Evolutionary conservation across 2,888 invertebrate genomes (phyloP).

Genomic region (Mycalesis mineus): DNA sequence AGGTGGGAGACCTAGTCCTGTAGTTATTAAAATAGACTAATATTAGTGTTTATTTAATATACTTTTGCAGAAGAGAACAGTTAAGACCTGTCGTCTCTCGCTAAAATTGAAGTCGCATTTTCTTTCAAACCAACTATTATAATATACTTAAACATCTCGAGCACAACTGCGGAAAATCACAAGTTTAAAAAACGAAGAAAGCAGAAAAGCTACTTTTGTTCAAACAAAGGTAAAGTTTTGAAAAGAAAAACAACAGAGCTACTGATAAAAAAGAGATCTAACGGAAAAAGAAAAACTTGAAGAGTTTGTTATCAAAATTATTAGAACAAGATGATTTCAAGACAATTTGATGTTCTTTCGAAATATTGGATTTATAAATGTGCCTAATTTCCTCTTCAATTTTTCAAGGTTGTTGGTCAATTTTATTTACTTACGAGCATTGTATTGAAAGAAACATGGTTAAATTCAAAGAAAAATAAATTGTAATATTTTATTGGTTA

Average conservation of each 20-base stretch:
- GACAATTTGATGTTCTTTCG: background rate
- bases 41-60: too few relatives aligned
- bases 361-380: background rate
- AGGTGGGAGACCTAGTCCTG: too few relatives aligned
- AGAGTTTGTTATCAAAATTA: slow-evolving; percentile 3
- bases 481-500: too few relatives aligned
- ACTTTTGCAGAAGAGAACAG: too few relatives aligned
- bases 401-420: background rate
- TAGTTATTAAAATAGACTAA: too few relatives aligned
- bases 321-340: background rate
- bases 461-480: too few relatives aligned
- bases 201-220: background rate
- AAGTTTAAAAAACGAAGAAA: background rate
- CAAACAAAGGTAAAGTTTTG: background rate
- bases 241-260: background rate
- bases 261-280: background rate
- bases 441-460: too few relatives aligned
- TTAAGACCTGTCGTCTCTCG: background rate
- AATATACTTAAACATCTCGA: background rate
- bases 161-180: background rate
- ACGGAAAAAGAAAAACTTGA: background rate
- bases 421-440: too few relatives aligned
- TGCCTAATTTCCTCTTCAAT: background rate
- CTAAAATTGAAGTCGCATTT: background rate
- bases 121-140: background rate